Percentiles rank a stretch among this genome's conserved stretches.
phyloP scores from a whole-genome alignment of 2,797 vertebrate genomes.

The Enoplosus armatus region DNA sequence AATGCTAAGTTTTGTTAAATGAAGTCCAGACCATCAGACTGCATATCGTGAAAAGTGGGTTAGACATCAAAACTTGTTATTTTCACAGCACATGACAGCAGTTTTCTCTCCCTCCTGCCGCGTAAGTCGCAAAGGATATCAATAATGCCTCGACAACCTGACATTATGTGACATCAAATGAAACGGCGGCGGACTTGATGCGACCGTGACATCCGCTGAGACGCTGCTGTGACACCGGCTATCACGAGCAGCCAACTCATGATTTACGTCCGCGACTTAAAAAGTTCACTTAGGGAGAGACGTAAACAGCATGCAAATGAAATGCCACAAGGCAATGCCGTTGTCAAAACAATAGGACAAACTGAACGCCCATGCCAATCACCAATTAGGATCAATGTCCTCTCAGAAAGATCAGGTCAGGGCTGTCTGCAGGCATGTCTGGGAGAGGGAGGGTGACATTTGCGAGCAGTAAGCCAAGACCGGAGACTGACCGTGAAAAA shows the following conservation, averaged over 20 bases:
- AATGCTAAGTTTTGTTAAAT: too few relatives aligned
- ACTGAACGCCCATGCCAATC: conserved; percentile 49
- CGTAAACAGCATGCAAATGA: conserved; percentile 63
- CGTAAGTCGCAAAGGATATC: conserved; percentile 41
- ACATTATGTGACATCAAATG: conserved; percentile 57
- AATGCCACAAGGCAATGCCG: conserved; percentile 56
- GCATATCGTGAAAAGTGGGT: conserved; percentile 14
- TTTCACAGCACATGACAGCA: conserved; percentile 18
- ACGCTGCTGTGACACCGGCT: conserved; percentile 51
- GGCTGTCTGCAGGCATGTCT: conserved; percentile 26
- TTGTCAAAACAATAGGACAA: conserved; percentile 59
- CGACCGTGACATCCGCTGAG: conserved; percentile 48
- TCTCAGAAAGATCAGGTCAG: conserved; percentile 42
- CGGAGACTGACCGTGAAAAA: conserved; percentile 22
- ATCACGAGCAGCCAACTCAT: conserved; percentile 53
- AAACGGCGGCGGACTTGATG: conserved; percentile 53
- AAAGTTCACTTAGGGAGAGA: conserved; percentile 62
- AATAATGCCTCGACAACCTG: conserved; percentile 50
- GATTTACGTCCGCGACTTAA: conserved; percentile 67
- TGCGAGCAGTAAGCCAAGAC: conserved; percentile 11
- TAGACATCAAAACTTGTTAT: conserved; percentile 12
- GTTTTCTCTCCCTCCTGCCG: conserved; percentile 29
- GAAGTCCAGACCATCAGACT: background rate
- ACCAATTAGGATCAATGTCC: conserved; percentile 62
- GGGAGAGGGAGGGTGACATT: conserved; percentile 42